Base-by-base conservation (phyloP, 2,113 vertebrate genomes). In the Plotosus lineatus region DNA sequence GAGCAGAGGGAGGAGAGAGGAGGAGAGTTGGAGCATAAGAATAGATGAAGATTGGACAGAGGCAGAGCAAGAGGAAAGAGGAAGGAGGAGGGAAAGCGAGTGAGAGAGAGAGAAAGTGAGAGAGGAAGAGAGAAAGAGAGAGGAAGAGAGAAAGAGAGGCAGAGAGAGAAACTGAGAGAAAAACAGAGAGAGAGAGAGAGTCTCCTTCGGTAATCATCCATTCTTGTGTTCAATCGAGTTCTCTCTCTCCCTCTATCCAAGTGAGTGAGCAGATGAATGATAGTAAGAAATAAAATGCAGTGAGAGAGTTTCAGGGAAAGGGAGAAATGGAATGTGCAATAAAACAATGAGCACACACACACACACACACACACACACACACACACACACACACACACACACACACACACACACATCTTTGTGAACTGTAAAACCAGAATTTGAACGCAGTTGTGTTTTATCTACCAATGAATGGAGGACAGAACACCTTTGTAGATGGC, bases 291-390 rank as follows among this genome's bases (percentile, higher is more conserved):
- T 38, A 78, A 83, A 31, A 81, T 68, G 74, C 51, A 71, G 36
- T 36, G 60, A 58, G 31, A 83, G 42, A 83, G 28, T 42, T n/a
- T 48, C 55, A 23, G 51, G n/a, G 56, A 58, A 66, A 40, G 5
- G 7, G 26, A 48, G 44, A 83, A 33, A 36, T 26, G 8, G 51
- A 79, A 48, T 42, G 51, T 51, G 19, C 69, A 73, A 51, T 73
- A 58, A 78, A 78, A 77, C 55, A 15, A 55, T 38, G 28, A 75
- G 36, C 38, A 26, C 61, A 55, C 58, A 28, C 40, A 51, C 55
- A 73, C 55, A 51, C n/a, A 76, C 73, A 75, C 60, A 55, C 80
- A 81, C 58, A n/a, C 68, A 75, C 42, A 33, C 78, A 80, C 38
- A 60, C 53, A 40, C 56, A 11, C 51, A 77, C 75, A 55, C 72